phyloP scores from a whole-genome alignment of 2,113 vertebrate genomes.

The Heterotis niloticus region DNA sequence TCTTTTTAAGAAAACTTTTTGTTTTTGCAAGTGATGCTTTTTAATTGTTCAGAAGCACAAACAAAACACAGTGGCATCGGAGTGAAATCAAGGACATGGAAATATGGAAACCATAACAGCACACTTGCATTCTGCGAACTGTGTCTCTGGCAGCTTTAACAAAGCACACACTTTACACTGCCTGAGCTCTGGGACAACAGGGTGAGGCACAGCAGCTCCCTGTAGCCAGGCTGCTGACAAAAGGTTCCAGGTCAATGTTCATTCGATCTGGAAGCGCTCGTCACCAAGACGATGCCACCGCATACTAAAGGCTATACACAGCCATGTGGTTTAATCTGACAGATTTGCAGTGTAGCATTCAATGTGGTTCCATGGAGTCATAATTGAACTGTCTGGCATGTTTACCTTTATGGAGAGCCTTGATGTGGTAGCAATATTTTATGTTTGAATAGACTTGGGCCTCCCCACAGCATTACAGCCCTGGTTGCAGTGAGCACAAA shows the following conservation, averaged over 20 bases:
- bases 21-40: background rate
- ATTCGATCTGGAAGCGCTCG: slow-evolving; percentile 1
- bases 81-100: background rate
- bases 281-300: background rate
- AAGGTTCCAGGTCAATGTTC: background rate
- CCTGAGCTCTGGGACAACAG: background rate
- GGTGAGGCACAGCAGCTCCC: background rate
- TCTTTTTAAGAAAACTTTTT: background rate
- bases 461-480: background rate
- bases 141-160: background rate
- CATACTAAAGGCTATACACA: background rate
- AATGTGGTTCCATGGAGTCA: slow-evolving; percentile 18
- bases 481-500: background rate
- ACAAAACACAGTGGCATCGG: background rate
- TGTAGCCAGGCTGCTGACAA: background rate
- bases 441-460: background rate
- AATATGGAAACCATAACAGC: background rate
- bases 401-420: background rate
- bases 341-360: slow-evolving; percentile 37
- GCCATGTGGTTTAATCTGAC: slow-evolving; percentile 11
- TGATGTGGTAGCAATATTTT: background rate
- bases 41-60: background rate
- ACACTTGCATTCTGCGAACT: background rate
- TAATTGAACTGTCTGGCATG: slow-evolving; percentile 8
- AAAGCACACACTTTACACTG: background rate